Evolutionary conservation across 37 sponge, comb jelly and placozoan species (phyloP), one percentile per base, ranked within the genome.

Genomic region (Chondrilla cf. caribensis): DNA sequence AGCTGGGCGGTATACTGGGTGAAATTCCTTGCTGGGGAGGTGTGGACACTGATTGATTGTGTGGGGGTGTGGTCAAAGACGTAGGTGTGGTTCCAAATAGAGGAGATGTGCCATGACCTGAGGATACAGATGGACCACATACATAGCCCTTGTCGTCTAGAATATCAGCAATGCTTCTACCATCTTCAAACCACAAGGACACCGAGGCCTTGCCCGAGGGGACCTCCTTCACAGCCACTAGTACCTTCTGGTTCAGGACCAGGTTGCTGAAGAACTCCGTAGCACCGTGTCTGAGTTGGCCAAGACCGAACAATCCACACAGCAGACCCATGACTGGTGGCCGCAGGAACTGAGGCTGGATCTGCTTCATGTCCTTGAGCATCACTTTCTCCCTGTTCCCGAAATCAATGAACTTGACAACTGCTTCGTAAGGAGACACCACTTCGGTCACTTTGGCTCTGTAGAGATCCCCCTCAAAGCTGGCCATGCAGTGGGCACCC

Each of bases 401-500:
- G 22, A 79, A 62, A 22, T 58, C 71, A 9, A 81, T 32, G 38
- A 43, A 28, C 36, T 70, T 24, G 54, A 67, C 42, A 19, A 28
- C 42, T 17, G 3, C 54, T 17, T 60, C 37, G 0, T 26, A 19
- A 22, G 43, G 25, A 38, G 39, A 41, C 2, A 41, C 29, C 47
- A 37, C 22, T 28, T 81, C 35, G 26, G 64, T 4, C 40, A 81
- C 67, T 4, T 64, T 57, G 7, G 66, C 82, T 38, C 82, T 38
- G 68, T 31, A 81, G 58, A 21, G 64, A 26, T 37, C 42, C 2
- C 43, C 82, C 17, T 35, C 35, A 33, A 35, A 68, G 70, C 19
- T 68, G 25, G 70, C 70, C 70, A 68, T 68, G 70, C 70, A 68
- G 70, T 68, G 37, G 33, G 2, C 1, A 29, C 70, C 70, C 25